Conservation (phyloP, 2,888 invertebrate species). For the Lasioglossum villosulum region DNA sequence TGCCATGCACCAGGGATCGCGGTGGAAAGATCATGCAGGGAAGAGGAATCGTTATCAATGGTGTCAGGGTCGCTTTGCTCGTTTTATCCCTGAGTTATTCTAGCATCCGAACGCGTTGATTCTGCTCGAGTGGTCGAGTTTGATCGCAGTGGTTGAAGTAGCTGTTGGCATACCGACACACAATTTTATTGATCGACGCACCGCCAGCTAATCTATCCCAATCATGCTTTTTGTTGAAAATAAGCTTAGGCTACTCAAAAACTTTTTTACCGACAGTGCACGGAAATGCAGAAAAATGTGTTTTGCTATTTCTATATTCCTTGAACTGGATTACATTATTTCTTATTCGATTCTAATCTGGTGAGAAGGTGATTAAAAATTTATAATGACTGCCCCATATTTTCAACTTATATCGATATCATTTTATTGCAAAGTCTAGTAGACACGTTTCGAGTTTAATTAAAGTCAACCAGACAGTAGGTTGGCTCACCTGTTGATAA, state of each 20-base stretch:
- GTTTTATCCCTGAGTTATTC: conserved; percentile 61
- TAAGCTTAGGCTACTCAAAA: not conserved
- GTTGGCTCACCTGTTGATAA: conserved; percentile 14
- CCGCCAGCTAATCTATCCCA: not conserved
- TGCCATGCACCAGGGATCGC: not conserved
- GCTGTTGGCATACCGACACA: not conserved
- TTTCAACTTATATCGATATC: not conserved
- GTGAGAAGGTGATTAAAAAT: not conserved
- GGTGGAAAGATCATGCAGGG: conserved; percentile 49
- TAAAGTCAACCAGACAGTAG: not conserved
- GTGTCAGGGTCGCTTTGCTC: conserved; percentile 71
- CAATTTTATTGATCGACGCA: not conserved
- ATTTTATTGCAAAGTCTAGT: not conserved
- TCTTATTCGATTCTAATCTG: no score
- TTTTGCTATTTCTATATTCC: no score
- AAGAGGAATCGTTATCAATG: conserved; percentile 71
- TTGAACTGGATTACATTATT: not conserved
- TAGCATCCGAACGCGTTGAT: conserved; percentile 43
- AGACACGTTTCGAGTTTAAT: not conserved
- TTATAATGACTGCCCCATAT: not conserved
- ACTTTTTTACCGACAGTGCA: not conserved
- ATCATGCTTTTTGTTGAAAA: not conserved
- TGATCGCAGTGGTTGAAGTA: conserved; percentile 40
- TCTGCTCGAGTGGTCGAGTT: conserved; percentile 10
- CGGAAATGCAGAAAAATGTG: not conserved